phyloP scores from a whole-genome alignment of 1,140 invertebrate genomes.

The Arion vulgaris region DNA sequence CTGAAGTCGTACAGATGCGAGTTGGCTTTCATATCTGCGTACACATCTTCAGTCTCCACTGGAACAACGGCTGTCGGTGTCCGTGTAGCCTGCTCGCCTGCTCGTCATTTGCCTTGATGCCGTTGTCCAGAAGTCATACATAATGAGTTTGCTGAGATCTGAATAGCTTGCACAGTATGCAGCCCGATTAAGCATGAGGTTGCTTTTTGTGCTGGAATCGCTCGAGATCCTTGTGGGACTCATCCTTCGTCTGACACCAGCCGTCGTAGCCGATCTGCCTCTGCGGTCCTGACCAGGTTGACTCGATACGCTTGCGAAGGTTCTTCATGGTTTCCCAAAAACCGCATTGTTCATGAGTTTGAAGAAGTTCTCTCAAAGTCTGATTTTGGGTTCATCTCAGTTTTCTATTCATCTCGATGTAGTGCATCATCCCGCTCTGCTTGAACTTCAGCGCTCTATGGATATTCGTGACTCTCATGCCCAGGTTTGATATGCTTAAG shows the following conservation, averaged over 20 bases:
- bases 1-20: no score
- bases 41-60: no score
- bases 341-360: slow-evolving; percentile 73
- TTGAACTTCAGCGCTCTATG: slow-evolving; percentile 39
- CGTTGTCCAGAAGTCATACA: slow-evolving; percentile 64
- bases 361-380: slow-evolving; percentile 72
- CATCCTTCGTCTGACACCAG: slow-evolving; percentile 64
- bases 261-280: slow-evolving; percentile 41
- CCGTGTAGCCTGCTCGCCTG: slow-evolving; percentile 66
- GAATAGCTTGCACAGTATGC: slow-evolving; percentile 51
- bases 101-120: slow-evolving; percentile 44
- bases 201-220: slow-evolving; percentile 47
- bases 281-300: slow-evolving; percentile 37
- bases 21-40: no score
- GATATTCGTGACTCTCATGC: slow-evolving; percentile 42
- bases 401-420: slow-evolving; percentile 23
- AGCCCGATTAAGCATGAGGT: slow-evolving; percentile 50
- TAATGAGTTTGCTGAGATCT: slow-evolving; percentile 53
- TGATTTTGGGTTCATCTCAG: slow-evolving; percentile 54
- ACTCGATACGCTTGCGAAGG: slow-evolving; percentile 66
- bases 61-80: slow-evolving; percentile 72
- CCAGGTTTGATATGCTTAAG: slow-evolving; percentile 40
- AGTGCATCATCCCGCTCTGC: slow-evolving; percentile 23
- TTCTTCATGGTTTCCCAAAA: slow-evolving; percentile 74
- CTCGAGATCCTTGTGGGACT: slow-evolving; percentile 50